phyloP scores from a whole-genome alignment of 2,888 invertebrate species.

The Augiades crinisus region DNA sequence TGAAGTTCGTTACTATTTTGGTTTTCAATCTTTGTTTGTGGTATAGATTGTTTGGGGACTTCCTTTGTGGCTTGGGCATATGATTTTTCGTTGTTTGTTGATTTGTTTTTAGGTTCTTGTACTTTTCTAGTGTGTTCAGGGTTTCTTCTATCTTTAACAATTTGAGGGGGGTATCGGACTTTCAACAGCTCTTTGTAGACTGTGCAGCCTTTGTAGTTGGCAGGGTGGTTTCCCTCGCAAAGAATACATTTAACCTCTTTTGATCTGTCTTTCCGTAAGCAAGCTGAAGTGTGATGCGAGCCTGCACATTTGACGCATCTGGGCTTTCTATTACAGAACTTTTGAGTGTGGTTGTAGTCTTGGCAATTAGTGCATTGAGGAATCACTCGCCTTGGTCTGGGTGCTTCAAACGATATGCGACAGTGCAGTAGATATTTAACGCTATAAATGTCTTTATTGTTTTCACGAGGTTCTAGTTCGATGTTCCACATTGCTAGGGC shows the following conservation, averaged over 20 bases:
- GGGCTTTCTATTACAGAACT: conserved; percentile 28
- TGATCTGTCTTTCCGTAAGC: conserved; percentile 26
- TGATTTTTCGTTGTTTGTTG: not conserved
- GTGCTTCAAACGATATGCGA: too few relatives aligned
- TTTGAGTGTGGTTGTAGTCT: too few relatives aligned
- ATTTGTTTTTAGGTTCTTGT: not conserved
- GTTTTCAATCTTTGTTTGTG: conserved; percentile 15
- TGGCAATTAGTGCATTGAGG: too few relatives aligned
- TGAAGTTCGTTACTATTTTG: conserved; percentile 4
- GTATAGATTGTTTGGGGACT: not conserved
- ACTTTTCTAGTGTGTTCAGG: not conserved
- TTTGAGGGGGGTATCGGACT: conserved; percentile 16
- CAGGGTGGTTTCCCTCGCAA: conserved; percentile 33
- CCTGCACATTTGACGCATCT: conserved; percentile 20
- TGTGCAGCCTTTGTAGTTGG: conserved; percentile 29
- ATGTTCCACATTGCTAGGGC: conserved; percentile 11
- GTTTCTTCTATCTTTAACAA: not conserved
- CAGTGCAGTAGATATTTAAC: too few relatives aligned
- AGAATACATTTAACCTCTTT: too few relatives aligned
- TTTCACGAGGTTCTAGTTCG: conserved; percentile 5
- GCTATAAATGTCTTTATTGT: conserved; percentile 17
- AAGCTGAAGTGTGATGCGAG: conserved; percentile 21
- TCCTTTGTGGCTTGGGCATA: not conserved
- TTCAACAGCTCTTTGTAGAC: conserved; percentile 30
- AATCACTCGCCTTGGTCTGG: too few relatives aligned